Evolutionary conservation across 2,113 vertebrate genomes (phyloP).

Genomic region (Eonycteris spelaea): DNA sequence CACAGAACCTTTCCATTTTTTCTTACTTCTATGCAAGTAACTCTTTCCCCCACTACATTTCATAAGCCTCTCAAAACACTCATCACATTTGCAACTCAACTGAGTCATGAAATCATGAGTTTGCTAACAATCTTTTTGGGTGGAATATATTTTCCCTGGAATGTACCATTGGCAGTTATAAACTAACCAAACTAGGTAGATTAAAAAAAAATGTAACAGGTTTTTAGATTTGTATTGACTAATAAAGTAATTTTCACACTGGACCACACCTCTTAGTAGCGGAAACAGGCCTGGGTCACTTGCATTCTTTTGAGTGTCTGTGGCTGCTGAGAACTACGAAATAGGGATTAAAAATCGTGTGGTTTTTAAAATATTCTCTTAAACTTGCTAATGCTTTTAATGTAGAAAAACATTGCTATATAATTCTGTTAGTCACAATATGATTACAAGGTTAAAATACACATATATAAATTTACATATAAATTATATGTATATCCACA

Average conservation of each 20-base stretch:
- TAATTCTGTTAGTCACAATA: not conserved
- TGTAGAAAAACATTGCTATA: not conserved
- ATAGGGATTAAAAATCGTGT: not conserved
- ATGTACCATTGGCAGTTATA: not conserved
- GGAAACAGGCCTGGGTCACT: not conserved
- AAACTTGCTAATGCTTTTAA: not conserved
- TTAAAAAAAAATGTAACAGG: not conserved
- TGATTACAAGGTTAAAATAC: not conserved
- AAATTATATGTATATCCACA: not conserved
- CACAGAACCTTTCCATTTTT: not conserved
- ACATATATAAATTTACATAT: not conserved
- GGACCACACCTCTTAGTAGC: not conserved
- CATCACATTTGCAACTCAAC: not conserved
- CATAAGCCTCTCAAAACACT: not conserved
- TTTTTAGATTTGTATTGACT: not conserved
- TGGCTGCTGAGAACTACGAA: not conserved
- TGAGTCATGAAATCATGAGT: not conserved
- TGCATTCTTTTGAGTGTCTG: not conserved
- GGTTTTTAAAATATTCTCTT: not conserved
- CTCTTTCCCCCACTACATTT: not conserved
- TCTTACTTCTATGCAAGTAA: not conserved
- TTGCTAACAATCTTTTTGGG: not conserved
- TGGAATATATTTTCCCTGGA: not conserved
- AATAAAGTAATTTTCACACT: not conserved
- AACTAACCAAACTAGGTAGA: not conserved